Evolutionary conservation across 2,113 vertebrate species (phyloP), one percentile per base, ranked within the genome.

Genomic region (Leucopsar rothschildi): DNA sequence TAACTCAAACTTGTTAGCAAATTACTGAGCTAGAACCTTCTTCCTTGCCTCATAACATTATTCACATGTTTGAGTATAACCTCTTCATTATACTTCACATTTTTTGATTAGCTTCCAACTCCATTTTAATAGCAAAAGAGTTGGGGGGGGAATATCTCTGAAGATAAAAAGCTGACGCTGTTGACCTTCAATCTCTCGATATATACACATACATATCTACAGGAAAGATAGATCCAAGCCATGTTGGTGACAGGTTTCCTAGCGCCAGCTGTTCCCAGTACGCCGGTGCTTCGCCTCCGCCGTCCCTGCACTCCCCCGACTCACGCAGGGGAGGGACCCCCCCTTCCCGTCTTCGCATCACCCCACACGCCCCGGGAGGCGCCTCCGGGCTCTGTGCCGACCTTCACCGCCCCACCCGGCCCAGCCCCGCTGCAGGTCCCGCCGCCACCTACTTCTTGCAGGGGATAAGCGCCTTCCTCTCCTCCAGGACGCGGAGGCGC

Each of bases 401-500:
- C 42, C 53, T 10, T 18, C 77, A 1, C 64, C 81, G 56, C 81
- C 42, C 42, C 69, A 60, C 59, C 82, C 50, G 53, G 63, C 49
- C 72, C 31, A 11, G 52, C 73, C 66, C 42, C 7, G 31, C 55
- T 47, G 75, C 61, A n/a, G 42, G 57, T 52, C 45, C 73, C 35
- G 40, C 59, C 42, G 31, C 44, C 57, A 90, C 97, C 66, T 97
- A 99, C 99, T 98, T 99, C 97, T 99, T 99, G 97, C 99, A 99
- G 20, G 99, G 99, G 63, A 99, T 98, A 90, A 99, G 98, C 53
- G 98, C 98, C 95, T 98, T 99, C 96, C 97, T 97, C 97, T 99
- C 98, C 95, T 99, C 98, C 96, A 99, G 97, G 87, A 99, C 92
- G 49, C 98, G 97, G 77, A 99, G 84, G 78, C 98, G 98, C 96